phyloP scores from a whole-genome alignment of 2,797 vertebrate species.

The Pygocentrus nattereri region DNA sequence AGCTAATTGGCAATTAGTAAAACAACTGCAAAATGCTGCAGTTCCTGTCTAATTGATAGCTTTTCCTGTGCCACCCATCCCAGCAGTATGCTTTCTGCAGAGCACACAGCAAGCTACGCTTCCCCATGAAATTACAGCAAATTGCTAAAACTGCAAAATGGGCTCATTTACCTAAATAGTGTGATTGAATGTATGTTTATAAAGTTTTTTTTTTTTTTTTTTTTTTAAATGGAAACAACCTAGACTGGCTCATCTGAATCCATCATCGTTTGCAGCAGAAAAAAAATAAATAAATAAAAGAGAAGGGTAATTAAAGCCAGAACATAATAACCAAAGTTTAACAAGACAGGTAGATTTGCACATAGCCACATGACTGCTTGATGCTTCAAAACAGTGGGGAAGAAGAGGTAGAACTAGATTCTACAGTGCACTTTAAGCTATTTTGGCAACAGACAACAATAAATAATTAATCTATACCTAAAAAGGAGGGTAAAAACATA shows the following conservation, averaged over 20 bases:
- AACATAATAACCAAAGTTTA: slow-evolving; percentile 57
- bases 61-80: slow-evolving; percentile 63
- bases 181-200: slow-evolving; percentile 69
- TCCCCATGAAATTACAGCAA: slow-evolving; percentile 75
- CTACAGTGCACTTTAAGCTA: not conserved
- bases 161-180: slow-evolving; percentile 74
- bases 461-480: not conserved
- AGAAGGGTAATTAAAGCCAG: slow-evolving; percentile 67
- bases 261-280: slow-evolving; percentile 58
- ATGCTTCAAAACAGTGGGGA: not conserved
- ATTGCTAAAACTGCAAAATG: slow-evolving; percentile 68
- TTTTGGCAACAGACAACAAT: not conserved
- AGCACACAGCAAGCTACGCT: slow-evolving; percentile 72
- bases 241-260: slow-evolving; percentile 50
- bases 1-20: slow-evolving; percentile 76
- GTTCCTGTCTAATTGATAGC: slow-evolving; percentile 71
- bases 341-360: slow-evolving; percentile 49
- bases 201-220: slow-evolving; percentile 57
- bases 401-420: not conserved
- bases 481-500: not conserved
- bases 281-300: slow-evolving; percentile 66
- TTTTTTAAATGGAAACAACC: slow-evolving; percentile 49
- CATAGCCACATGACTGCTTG: not conserved
- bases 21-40: slow-evolving; percentile 63
- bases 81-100: slow-evolving; percentile 64